Base-by-base conservation (phyloP, 2,113 vertebrate genomes). In the Verasper variegatus region DNA sequence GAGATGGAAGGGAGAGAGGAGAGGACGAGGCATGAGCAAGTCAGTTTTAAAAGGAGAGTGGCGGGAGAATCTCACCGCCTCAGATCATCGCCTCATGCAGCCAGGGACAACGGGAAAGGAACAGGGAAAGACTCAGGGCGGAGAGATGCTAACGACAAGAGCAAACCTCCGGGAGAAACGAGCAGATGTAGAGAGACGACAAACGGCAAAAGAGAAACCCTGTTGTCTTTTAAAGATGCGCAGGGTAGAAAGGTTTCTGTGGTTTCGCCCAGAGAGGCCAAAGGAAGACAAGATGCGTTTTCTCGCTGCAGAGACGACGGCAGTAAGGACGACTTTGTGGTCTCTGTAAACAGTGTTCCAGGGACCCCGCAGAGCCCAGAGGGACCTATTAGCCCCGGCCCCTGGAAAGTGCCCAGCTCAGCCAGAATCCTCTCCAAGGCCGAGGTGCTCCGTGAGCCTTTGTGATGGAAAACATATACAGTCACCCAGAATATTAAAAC, bases 381-480 rank as follows among this genome's bases (percentile, higher is more conserved):
- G 88, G 70, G 90, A 12, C 86, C 90, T 0, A 89, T 97, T 64
- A 94, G 91, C 69, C 95, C 96, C 0, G 95, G 96, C 18, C 95
- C 95, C 2, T 99, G 97, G 97, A 97, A 95, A 87, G 94, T 96
- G 37, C 96, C 96, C 2, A 91, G 93, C 57, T 89, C 93, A 31
- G 94, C 82, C 18, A 95, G 88, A 92, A 95, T 95, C 80, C 92
- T 94, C 67, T 87, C 94, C 49, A 86, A 85, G 82, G 93, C 71
- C 17, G 94, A 94, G 85, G 91, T 91, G 63, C 81, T 95, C 55
- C 83, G 69, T 42, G 89, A 93, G 80, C 74, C 91, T 80, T 87
- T 85, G 74, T 93, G 86, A 87, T 85, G 66, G n/a, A 5, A 23
- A 9, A 14, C 24, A 13, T n/a, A 14, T 7, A 7, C 57, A 4